A percentile compares a stretch with the other conserved stretches of the same genome.
phyloP scores from a whole-genome alignment of 2,888 invertebrate species.

The Pollenia labialis region DNA sequence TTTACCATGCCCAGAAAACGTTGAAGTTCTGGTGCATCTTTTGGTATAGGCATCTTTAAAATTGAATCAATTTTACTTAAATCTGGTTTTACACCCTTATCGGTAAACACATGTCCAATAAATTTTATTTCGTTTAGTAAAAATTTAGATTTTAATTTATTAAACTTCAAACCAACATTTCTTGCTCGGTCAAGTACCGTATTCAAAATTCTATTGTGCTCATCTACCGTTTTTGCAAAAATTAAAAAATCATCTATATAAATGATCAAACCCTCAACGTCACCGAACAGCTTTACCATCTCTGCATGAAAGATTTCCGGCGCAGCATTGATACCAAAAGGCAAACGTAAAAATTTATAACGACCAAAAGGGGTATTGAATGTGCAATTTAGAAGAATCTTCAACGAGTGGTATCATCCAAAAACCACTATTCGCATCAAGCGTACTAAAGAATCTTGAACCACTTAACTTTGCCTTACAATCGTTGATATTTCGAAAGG shows the following conservation, averaged over 20 bases:
- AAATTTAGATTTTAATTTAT: slow-evolving; percentile 29
- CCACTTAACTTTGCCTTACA: slow-evolving; percentile 5
- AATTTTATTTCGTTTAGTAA: slow-evolving; percentile 16
- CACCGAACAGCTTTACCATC: slow-evolving; percentile 52
- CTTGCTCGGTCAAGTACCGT: neutral
- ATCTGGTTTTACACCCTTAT: slow-evolving; percentile 13
- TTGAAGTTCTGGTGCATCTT: slow-evolving; percentile 39
- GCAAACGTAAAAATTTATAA: slow-evolving; percentile 65
- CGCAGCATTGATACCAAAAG: slow-evolving; percentile 64
- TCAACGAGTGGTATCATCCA: slow-evolving; percentile 73
- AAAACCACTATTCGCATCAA: slow-evolving; percentile 56
- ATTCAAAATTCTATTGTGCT: neutral
- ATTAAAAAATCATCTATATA: neutral
- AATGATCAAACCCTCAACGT: neutral
- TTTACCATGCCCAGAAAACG: slow-evolving; percentile 60
- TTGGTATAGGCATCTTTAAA: slow-evolving; percentile 31
- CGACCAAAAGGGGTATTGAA: slow-evolving; percentile 74
- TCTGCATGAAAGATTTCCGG: slow-evolving; percentile 59
- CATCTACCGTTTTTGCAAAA: neutral
- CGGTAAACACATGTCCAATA: slow-evolving; percentile 26
- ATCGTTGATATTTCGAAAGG: slow-evolving; percentile 19
- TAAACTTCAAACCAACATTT: slow-evolving; percentile 24
- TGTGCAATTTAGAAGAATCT: slow-evolving; percentile 73
- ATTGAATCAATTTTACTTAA: slow-evolving; percentile 14
- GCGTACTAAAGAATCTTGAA: neutral